phyloP scores from a whole-genome alignment of 2,888 invertebrate species.

The Formica aserva region DNA sequence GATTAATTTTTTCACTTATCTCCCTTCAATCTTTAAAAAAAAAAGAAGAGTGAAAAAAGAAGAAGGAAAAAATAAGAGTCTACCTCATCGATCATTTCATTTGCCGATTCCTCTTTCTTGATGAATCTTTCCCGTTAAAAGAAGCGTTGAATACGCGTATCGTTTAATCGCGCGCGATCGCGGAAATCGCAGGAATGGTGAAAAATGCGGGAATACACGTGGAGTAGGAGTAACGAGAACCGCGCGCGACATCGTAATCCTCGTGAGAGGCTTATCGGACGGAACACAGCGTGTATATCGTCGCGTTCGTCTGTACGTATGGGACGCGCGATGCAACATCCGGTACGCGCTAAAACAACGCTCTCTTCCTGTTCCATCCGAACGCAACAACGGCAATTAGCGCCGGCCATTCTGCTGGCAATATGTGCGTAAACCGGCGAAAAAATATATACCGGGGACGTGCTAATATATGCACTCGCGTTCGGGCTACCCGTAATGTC shows the following conservation, averaged over 20 bases:
- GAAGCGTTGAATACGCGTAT: neutral
- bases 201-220: conserved; percentile 6
- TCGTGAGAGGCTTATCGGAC: conserved; percentile 66
- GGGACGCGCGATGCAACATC: conserved; percentile 15
- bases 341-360: conserved; percentile 40
- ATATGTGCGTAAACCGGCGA: conserved; percentile 49
- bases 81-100: neutral
- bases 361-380: conserved; percentile 34
- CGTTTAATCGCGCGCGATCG: conserved; percentile 5
- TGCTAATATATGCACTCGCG: conserved; percentile 47
- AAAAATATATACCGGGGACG: conserved; percentile 48
- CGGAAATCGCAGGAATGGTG: neutral
- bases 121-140: neutral
- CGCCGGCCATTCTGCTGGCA: conserved; percentile 18
- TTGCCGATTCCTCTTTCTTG: neutral
- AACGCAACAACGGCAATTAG: conserved; percentile 65
- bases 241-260: conserved; percentile 60
- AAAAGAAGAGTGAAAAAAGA: too few species aligned
- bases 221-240: conserved; percentile 6
- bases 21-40: neutral
- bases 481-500: neutral
- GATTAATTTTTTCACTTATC: neutral
- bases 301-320: conserved; percentile 16
- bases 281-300: conserved; percentile 31
- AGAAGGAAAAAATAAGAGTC: neutral